Conservation (phyloP, 2,113 vertebrate species). For the Chaetodon trifascialis region DNA sequence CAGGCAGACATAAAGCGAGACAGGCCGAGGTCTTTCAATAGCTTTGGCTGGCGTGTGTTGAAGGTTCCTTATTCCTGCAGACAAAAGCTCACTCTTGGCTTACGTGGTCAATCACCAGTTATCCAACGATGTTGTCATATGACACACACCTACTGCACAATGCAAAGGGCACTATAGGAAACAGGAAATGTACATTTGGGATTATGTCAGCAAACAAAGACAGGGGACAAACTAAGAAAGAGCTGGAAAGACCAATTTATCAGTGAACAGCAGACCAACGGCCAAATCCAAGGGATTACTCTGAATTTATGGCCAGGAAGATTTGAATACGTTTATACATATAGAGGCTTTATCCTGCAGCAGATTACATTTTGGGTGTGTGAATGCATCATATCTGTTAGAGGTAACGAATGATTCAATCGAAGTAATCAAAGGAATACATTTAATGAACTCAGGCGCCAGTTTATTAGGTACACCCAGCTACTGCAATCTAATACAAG, state of each 20-base stretch:
- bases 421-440: neutral
- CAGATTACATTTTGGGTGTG: neutral
- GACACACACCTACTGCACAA: neutral
- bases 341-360: neutral
- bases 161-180: neutral
- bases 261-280: constrained; percentile 1
- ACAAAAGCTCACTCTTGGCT: neutral
- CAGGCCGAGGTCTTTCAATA: neutral
- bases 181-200: constrained; percentile 8
- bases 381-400: neutral
- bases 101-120: neutral
- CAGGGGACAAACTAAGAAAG: constrained; percentile 20
- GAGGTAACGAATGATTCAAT: neutral
- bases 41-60: neutral
- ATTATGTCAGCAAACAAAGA: constrained; percentile 45
- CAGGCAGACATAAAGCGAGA: neutral
- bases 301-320: neutral
- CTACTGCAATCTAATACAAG: no score
- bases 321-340: neutral
- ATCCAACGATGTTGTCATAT: neutral
- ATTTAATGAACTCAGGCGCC: neutral
- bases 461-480: neutral
- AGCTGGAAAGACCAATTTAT: constrained; percentile 34
- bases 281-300: constrained; percentile 48
- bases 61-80: no score